A percentile compares a stretch with the other conserved stretches of the same genome.
Conservation (phyloP, 2,797 vertebrate genomes). For the Cetoscarus ocellatus region DNA sequence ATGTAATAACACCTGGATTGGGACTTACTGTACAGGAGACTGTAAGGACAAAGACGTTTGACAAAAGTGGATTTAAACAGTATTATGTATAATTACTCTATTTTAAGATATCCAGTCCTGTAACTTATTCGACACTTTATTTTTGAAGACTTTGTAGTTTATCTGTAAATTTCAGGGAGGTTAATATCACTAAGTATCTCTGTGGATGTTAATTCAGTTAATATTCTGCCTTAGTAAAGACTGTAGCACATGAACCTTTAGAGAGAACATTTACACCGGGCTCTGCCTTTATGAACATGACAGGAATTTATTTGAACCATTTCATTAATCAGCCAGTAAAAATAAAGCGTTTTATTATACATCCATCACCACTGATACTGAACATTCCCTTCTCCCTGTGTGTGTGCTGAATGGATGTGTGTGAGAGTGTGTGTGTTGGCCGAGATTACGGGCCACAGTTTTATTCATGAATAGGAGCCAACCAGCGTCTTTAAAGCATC, state of each 20-base stretch:
- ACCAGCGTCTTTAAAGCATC: slow-evolving; percentile 82
- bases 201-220: slow-evolving; percentile 22
- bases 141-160: slow-evolving; percentile 1
- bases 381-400: slow-evolving; percentile 58
- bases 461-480: slow-evolving; percentile 85
- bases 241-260: slow-evolving; percentile 30
- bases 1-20: slow-evolving; percentile 1
- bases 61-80: neutral
- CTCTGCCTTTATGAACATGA: slow-evolving; percentile 43
- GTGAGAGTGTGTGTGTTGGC: slow-evolving; percentile 41
- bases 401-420: slow-evolving; percentile 25
- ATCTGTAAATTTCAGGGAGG: slow-evolving; percentile 12
- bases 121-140: neutral
- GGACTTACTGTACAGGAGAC: slow-evolving; percentile 2
- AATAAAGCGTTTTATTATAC: slow-evolving; percentile 69
- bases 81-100: neutral
- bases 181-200: neutral
- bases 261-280: slow-evolving; percentile 35
- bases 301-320: slow-evolving; percentile 53
- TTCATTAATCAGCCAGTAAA: slow-evolving; percentile 68
- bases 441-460: slow-evolving; percentile 84
- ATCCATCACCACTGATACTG: slow-evolving; percentile 62
- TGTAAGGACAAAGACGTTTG: neutral
- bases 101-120: neutral
- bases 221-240: slow-evolving; percentile 38